Conservation (phyloP, 2,888 invertebrate genomes). For the Caenorhabditis virilis region DNA sequence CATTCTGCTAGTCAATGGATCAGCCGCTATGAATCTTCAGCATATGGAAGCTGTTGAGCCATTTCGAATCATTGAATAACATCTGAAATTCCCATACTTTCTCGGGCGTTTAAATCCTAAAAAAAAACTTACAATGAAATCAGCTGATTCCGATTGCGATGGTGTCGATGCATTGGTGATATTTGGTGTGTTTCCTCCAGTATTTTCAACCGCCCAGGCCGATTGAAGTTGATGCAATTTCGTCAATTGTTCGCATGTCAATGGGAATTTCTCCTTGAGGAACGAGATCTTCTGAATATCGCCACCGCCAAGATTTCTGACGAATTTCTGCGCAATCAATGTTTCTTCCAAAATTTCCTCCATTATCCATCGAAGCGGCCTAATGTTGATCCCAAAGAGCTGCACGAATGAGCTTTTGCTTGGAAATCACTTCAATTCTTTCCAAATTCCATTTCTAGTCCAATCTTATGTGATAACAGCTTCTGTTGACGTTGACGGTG, state of each 20-base stretch:
- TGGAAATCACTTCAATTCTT: slow-evolving; percentile 85
- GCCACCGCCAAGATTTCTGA: slow-evolving; percentile 33
- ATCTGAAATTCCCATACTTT: background rate
- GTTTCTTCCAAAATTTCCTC: slow-evolving; percentile 77
- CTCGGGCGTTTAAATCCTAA: background rate
- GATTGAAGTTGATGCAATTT: slow-evolving; percentile 41
- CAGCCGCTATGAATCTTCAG: too few species aligned
- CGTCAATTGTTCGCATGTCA: slow-evolving; percentile 46
- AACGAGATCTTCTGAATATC: slow-evolving; percentile 18
- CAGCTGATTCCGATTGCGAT: background rate
- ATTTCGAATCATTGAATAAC: too few species aligned
- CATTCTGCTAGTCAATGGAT: background rate
- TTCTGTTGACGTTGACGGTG: slow-evolving; percentile 33
- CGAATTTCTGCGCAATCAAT: slow-evolving; percentile 80
- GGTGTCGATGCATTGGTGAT: background rate
- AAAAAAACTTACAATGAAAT: too few species aligned
- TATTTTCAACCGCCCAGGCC: slow-evolving; percentile 16
- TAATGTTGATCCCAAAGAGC: slow-evolving; percentile 82
- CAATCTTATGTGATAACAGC: slow-evolving; percentile 45
- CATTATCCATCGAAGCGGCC: slow-evolving; percentile 83
- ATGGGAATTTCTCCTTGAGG: slow-evolving; percentile 42
- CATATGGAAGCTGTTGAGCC: too few species aligned
- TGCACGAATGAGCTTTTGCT: slow-evolving; percentile 80
- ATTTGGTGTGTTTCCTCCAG: slow-evolving; percentile 14
- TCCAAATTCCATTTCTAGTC: slow-evolving; percentile 72